These are phyloP conservation scores for Syngnathus acus DNA, from an alignment of 2,797 vertebrate genomes.

Conservation along the genomic window DNA sequence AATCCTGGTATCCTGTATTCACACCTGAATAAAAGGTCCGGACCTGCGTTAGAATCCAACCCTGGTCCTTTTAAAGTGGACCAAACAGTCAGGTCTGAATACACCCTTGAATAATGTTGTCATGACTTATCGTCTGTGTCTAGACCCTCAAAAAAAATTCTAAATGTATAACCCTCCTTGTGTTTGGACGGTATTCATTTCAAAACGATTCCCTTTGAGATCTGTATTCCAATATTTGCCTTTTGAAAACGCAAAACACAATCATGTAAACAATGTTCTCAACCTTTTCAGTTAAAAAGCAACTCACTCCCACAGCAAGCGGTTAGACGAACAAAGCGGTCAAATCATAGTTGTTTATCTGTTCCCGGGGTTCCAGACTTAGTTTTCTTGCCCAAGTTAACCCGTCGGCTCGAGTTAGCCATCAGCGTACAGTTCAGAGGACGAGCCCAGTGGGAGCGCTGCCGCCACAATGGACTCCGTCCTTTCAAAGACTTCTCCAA, in stretches of 20 bases:
- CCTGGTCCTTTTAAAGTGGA: too few relatives aligned
- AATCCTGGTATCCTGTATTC: too few relatives aligned
- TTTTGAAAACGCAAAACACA: constrained; percentile 7
- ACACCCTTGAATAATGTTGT: too few relatives aligned
- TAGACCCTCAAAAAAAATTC: background rate
- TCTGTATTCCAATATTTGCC: background rate
- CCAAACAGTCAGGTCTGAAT: too few relatives aligned
- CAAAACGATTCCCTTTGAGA: background rate
- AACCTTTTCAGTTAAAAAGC: constrained; percentile 18
- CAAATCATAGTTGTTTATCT: constrained; percentile 25
- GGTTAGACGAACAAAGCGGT: constrained; percentile 38
- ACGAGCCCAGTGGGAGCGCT: constrained; percentile 43
- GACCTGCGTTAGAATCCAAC: too few relatives aligned
- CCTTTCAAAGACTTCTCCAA: constrained; percentile 61
- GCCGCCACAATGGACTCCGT: constrained; percentile 39
- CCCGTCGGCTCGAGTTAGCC: constrained; percentile 57
- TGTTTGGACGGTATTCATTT: background rate
- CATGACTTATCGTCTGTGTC: background rate
- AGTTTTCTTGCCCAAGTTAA: constrained; percentile 47
- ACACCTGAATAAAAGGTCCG: too few relatives aligned
- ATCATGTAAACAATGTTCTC: constrained; percentile 5
- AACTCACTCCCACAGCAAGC: constrained; percentile 18
- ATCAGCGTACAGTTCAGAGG: constrained; percentile 49
- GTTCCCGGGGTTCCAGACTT: constrained; percentile 33
- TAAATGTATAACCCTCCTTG: background rate